These are phyloP conservation scores for Erythrocebus patas DNA, from an alignment of 2,113 vertebrate species.

Conservation along the genomic window DNA sequence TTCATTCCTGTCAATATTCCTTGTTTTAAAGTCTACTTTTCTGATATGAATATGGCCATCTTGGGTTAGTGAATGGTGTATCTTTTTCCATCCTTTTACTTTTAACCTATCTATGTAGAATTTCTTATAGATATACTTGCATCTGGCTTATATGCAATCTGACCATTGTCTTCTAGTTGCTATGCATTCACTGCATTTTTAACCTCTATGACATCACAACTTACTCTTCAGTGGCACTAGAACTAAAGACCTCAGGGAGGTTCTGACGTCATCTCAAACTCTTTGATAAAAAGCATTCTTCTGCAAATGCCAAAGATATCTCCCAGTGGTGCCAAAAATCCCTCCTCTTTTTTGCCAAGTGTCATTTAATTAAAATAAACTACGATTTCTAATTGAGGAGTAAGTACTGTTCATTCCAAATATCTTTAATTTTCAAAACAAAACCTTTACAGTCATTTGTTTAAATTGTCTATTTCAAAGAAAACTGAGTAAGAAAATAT, in stretches of 20 bases:
- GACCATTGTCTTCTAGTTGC: neutral
- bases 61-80: neutral
- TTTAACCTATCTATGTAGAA: neutral
- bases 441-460: neutral
- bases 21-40: conserved; percentile 9
- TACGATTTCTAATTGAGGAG: neutral
- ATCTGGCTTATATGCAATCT: neutral
- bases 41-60: neutral
- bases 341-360: neutral
- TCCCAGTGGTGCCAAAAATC: neutral
- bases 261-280: neutral
- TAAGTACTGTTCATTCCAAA: neutral
- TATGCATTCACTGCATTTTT: neutral
- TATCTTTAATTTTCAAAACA: neutral
- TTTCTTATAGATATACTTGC: neutral
- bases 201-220: neutral
- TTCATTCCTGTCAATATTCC: neutral
- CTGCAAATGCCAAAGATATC: neutral
- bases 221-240: neutral
- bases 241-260: neutral
- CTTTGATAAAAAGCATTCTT: conserved; percentile 1
- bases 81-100: neutral
- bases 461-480: neutral
- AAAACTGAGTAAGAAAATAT: conserved; percentile 38
- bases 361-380: conserved; percentile 48